Percentiles rank a stretch among this genome's conserved stretches.
Evolutionary conservation across 2,113 vertebrate species (phyloP).

Genomic region (Spilogale gracilis): DNA sequence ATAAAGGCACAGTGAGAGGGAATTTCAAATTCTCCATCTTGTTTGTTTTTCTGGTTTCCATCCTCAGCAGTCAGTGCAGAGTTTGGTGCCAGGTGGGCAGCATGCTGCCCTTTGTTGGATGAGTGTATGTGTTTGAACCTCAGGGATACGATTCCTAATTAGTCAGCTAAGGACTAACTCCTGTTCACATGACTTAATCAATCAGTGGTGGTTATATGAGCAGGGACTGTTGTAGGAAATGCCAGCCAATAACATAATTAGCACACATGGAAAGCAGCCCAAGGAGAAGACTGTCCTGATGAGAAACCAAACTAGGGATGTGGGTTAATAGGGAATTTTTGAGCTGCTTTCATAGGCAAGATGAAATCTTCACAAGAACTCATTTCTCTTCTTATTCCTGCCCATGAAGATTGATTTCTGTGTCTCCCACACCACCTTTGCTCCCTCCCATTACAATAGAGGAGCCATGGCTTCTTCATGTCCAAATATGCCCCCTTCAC

Average conservation of each 20-base stretch:
- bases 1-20: neutral
- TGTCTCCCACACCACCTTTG: neutral
- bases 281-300: neutral
- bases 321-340: neutral
- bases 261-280: neutral
- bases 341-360: neutral
- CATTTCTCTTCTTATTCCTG: neutral
- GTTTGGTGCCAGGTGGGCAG: neutral
- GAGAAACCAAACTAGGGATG: neutral
- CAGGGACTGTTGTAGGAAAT: constrained; percentile 4
- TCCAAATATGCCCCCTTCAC: neutral
- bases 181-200: neutral
- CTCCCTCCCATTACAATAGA: neutral
- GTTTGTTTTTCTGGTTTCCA: neutral
- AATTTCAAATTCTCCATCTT: constrained; percentile 6
- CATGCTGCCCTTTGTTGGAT: neutral
- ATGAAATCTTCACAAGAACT: neutral
- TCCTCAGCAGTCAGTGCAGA: neutral
- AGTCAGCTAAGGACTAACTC: neutral
- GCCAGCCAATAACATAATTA: neutral
- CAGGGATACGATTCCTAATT: neutral
- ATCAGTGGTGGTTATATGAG: neutral
- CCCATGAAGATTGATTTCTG: neutral
- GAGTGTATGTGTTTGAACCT: neutral
- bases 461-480: neutral